Conservation (phyloP, 2,888 invertebrate species). For the Himalopsyche tibetana region DNA sequence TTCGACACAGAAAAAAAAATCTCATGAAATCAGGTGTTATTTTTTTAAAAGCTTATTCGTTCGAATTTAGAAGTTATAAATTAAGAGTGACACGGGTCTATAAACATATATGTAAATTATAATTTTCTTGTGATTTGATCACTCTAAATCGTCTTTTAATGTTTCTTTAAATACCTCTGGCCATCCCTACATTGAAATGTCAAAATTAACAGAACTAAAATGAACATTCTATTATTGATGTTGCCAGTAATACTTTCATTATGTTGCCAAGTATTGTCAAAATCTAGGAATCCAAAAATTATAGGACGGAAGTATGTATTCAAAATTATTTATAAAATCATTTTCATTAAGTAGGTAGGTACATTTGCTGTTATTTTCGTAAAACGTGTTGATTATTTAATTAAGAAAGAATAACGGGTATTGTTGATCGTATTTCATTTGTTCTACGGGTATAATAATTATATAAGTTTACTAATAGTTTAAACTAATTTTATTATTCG, state of each 20-base stretch:
- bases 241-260: slow-evolving; percentile 4
- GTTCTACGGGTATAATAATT: slow-evolving; percentile 42
- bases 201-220: not conserved
- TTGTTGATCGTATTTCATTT: slow-evolving; percentile 39
- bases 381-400: slow-evolving; percentile 39
- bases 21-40: not conserved
- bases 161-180: not conserved
- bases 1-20: slow-evolving; percentile 33
- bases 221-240: not conserved
- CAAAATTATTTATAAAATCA: not conserved
- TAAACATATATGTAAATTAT: not conserved
- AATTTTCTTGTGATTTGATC: slow-evolving; percentile 13
- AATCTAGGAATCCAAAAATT: not conserved
- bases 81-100: slow-evolving; percentile 32
- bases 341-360: not conserved
- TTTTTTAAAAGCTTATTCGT: not conserved
- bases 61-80: not conserved
- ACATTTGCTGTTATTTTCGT: not conserved
- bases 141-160: not conserved
- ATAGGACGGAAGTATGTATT: not conserved
- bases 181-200: not conserved
- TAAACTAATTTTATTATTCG: slow-evolving; percentile 10
- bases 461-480: slow-evolving; percentile 13
- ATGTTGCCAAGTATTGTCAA: not conserved
- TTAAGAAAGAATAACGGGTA: slow-evolving; percentile 53